Conservation (phyloP, 2,888 invertebrate genomes). For the Empis livida region DNA sequence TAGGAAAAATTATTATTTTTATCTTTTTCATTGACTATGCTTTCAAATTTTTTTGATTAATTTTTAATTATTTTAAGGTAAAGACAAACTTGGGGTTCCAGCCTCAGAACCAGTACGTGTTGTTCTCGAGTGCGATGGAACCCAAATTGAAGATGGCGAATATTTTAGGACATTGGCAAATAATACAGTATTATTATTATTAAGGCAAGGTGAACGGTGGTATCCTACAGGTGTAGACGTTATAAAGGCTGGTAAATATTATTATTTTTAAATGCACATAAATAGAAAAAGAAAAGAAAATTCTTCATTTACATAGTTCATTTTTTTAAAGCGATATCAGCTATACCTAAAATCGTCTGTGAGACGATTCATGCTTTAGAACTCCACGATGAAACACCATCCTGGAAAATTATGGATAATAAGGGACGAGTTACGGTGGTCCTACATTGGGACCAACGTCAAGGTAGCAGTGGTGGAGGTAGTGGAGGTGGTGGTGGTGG, state of each 20-base stretch:
- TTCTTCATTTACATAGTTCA: neutral
- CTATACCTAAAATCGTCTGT: constrained; percentile 93
- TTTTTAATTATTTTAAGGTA: constrained; percentile 42
- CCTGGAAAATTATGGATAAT: constrained; percentile 98
- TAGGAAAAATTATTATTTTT: no score
- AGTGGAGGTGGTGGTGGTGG: constrained; percentile 38
- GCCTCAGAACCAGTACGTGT: constrained; percentile 77
- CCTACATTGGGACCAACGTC: constrained; percentile 90
- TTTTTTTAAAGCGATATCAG: constrained; percentile 64
- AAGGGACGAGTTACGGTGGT: constrained; percentile 94
- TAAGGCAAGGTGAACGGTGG: constrained; percentile 86
- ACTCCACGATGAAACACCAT: constrained; percentile 91
- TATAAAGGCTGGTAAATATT: constrained; percentile 72
- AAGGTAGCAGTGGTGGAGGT: constrained; percentile 41
- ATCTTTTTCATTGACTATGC: no score
- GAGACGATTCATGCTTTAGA: constrained; percentile 92
- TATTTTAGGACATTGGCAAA: constrained; percentile 89
- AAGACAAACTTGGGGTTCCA: constrained; percentile 81
- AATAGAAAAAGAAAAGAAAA: neutral
- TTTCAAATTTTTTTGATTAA: neutral
- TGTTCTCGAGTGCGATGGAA: constrained; percentile 91
- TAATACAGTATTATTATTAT: constrained; percentile 77
- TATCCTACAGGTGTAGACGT: constrained; percentile 88
- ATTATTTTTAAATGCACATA: no score
- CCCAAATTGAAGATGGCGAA: constrained; percentile 92